A percentile compares a stretch with the other conserved stretches of the same genome.
These are phyloP conservation scores for Gambelia wislizenii DNA, from an alignment of 2,797 vertebrate species.

Conservation along the genomic window DNA sequence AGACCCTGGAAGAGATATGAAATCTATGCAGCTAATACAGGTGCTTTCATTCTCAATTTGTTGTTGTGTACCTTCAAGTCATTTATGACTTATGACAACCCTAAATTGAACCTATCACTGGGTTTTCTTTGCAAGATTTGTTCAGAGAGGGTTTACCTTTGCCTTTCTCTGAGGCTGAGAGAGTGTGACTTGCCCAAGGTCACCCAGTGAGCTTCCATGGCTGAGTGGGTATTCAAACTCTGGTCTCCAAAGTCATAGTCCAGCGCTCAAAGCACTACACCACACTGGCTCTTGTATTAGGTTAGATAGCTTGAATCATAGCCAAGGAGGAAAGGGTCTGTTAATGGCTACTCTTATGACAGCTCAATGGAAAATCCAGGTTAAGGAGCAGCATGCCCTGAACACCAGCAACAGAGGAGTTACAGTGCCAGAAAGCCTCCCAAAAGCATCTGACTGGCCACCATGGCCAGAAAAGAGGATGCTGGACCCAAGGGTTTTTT, in stretches of 20 bases:
- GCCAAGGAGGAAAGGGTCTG: background rate
- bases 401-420: background rate
- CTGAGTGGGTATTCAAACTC: too few species aligned
- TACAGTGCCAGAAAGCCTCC: background rate
- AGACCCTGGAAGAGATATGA: background rate
- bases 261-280: background rate
- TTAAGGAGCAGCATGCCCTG: background rate
- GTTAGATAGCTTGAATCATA: background rate
- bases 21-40: background rate
- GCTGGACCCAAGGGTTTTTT: background rate
- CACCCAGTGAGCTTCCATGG: too few species aligned
- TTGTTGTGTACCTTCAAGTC: too few species aligned
- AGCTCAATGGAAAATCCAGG: background rate
- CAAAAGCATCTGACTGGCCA: background rate
- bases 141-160: too few species aligned
- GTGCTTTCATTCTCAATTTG: too few species aligned
- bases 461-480: background rate
- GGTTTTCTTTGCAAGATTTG: too few species aligned
- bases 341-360: background rate
- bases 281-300: too few species aligned
- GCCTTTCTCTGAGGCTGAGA: too few species aligned
- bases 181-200: too few species aligned
- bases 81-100: too few species aligned
- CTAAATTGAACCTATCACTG: too few species aligned
- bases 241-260: too few species aligned